Evolutionary conservation across 2,113 vertebrate species (phyloP), one percentile per base, ranked within the genome.

Genomic region (Halichoeres trimaculatus): DNA sequence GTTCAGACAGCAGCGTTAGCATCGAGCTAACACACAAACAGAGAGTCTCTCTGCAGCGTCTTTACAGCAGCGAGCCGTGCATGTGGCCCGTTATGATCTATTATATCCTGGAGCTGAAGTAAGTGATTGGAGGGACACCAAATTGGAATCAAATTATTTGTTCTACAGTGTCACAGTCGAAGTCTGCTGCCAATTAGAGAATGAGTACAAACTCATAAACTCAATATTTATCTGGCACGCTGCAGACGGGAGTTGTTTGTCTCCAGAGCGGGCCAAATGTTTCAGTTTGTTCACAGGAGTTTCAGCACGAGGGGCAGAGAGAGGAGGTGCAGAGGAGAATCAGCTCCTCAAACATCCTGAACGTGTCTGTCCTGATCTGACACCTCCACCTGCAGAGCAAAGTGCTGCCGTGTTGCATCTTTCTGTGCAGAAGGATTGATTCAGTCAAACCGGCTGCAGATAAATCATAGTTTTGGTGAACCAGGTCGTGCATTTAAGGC

Each of bases 191-290:
- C 86, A 92, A 91, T 92, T 85, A 70, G 47, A 85, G 77, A 84
- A 79, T 62, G 61, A 87, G 60, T 78, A 86, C 78, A 89, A 90
- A 86, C 80, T 80, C 79, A 81, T 88, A 81, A 88, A 88, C 60
- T 78, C 70, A 60, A 70, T 76, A 79, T 78, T 80, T 60, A 66
- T 80, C 78, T 78, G 88, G 80, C 71, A 66, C 63, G 68, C 57
- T 54, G 56, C 51, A 23, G 55, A 54, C 57, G 26, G 62, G 41
- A 48, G 72, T n/a, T 55, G 54, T 51, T 71, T 73, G 56, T 58
- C 60, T 75, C 57, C 19, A 24, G 57, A 82, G 55, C 63, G 41
- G 40, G 79, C 64, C 51, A 82, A 89, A 81, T 72, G 50, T 78
- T 84, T 83, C 56, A 61, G 26, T 62, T 83, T 68, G 81, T 86